Evolutionary conservation across 2,888 invertebrate genomes (phyloP).

Genomic region (Tachina lurida): DNA sequence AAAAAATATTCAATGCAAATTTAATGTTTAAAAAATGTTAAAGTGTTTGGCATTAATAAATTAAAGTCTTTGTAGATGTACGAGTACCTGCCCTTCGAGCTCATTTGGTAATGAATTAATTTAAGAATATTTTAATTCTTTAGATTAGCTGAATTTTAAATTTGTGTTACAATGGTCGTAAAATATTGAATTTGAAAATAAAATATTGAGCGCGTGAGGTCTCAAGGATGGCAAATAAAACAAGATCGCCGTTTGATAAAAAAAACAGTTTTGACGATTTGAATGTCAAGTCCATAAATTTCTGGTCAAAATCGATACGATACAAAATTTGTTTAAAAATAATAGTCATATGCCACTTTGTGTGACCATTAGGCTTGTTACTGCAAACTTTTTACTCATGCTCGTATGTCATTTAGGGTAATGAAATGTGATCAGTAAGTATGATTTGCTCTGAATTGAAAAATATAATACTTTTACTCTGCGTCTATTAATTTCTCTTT

Average conservation of each 20-base stretch:
- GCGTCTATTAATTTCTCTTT: too few species aligned
- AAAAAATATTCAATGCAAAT: constrained; percentile 49
- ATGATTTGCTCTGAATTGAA: too few species aligned
- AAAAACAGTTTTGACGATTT: too few species aligned
- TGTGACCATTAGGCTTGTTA: too few species aligned
- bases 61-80: not conserved
- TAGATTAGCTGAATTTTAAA: not conserved
- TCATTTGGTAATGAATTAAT: constrained; percentile 35
- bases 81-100: constrained; percentile 20
- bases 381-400: too few species aligned
- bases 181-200: constrained; percentile 1
- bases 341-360: too few species aligned
- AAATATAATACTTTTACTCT: too few species aligned
- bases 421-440: too few species aligned
- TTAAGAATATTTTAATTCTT: constrained; percentile 20
- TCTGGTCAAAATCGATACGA: too few species aligned
- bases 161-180: not conserved
- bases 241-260: not conserved
- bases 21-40: constrained; percentile 29
- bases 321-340: too few species aligned
- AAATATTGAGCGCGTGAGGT: not conserved
- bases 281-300: too few species aligned
- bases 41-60: constrained; percentile 33
- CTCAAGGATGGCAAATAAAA: not conserved
- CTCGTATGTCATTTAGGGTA: too few species aligned